Evolutionary conservation across 2,113 vertebrate genomes (phyloP).

Genomic region (Aix galericulata): DNA sequence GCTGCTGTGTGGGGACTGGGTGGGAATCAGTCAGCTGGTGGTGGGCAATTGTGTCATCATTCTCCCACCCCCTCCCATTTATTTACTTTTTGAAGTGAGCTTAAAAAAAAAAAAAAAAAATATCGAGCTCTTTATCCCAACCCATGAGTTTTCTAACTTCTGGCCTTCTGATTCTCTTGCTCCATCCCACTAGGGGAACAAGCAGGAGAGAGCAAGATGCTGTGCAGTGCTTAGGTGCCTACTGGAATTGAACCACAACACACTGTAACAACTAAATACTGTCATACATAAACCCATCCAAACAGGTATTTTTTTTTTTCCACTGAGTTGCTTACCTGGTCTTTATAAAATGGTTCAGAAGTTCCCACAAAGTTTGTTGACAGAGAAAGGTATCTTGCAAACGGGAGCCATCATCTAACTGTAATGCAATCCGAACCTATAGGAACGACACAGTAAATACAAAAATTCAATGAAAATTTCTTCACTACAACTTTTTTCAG

Average conservation of each 20-base stretch:
- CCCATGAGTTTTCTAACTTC: background rate
- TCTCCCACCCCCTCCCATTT: too few relatives aligned
- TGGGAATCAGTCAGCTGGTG: too few relatives aligned
- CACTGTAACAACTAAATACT: background rate
- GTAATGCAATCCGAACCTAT: constrained; percentile 89
- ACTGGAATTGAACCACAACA: background rate
- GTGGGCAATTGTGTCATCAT: too few relatives aligned
- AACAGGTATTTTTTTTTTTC: background rate
- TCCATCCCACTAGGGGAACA: background rate
- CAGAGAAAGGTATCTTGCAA: constrained; percentile 86
- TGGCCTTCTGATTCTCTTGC: background rate
- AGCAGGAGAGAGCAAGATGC: background rate
- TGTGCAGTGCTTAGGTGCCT: background rate
- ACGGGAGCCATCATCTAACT: constrained; percentile 88
- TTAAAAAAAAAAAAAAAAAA: too few relatives aligned
- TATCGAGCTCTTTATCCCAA: background rate
- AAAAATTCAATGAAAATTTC: background rate
- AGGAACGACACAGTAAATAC: background rate
- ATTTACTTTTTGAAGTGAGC: too few relatives aligned
- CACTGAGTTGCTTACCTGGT: constrained; percentile 81
- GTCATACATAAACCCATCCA: background rate
- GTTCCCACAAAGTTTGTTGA: constrained; percentile 89
- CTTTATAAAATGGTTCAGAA: constrained; percentile 86
- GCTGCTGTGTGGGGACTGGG: too few relatives aligned
- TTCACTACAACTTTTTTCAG: background rate